Conservation (phyloP, 2,113 vertebrate species). For the Eidolon helvum region DNA sequence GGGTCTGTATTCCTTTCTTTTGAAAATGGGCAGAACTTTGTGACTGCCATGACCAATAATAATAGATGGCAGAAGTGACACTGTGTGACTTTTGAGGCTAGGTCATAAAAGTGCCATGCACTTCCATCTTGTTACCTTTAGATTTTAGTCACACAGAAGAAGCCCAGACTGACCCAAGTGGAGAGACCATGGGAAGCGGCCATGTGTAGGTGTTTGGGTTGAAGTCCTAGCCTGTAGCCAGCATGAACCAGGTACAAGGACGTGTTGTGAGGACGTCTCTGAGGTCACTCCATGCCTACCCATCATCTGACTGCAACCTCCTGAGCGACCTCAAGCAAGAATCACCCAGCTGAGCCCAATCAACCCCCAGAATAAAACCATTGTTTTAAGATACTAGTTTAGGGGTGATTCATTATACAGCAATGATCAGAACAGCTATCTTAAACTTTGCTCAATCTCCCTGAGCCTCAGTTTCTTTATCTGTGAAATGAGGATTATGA, state of each 20-base stretch:
- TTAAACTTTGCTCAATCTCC: not conserved
- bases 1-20: not conserved
- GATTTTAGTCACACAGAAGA: not conserved
- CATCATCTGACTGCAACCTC: not conserved
- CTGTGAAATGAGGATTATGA: not conserved
- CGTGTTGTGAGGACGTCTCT: not conserved
- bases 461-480: not conserved
- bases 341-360: not conserved
- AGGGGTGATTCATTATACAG: not conserved
- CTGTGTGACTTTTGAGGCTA: not conserved
- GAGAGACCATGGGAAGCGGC: not conserved
- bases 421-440: not conserved
- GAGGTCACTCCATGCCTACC: not conserved
- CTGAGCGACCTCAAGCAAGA: not conserved
- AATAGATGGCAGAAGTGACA: not conserved
- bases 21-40: not conserved
- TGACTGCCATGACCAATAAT: not conserved
- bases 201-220: not conserved
- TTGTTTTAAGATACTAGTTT: not conserved
- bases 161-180: not conserved
- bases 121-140: not conserved
- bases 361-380: not conserved
- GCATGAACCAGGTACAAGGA: not conserved
- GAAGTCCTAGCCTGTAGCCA: not conserved
- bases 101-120: not conserved